Percentiles rank a stretch among this genome's conserved stretches.
Conservation (phyloP, 2,888 invertebrate genomes). For the Drosophila picticornis region DNA sequence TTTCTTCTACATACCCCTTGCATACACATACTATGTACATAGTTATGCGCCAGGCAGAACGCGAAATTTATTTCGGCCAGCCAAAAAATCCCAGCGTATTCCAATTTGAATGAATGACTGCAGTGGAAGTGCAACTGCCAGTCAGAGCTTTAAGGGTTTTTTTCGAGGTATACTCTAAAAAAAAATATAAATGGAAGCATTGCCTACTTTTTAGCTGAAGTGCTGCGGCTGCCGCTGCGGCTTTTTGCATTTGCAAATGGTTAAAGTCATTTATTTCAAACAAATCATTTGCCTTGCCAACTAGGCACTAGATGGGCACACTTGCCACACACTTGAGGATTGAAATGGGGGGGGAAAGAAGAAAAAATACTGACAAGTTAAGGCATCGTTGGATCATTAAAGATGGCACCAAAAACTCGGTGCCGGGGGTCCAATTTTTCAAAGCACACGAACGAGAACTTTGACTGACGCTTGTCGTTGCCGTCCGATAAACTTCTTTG, state of each 20-base stretch:
- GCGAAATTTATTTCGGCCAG: constrained; percentile 65
- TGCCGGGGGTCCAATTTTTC: constrained; percentile 68
- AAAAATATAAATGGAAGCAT: constrained; percentile 43
- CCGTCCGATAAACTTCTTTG: constrained; percentile 66
- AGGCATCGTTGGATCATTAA: constrained; percentile 55
- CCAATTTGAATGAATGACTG: constrained; percentile 76
- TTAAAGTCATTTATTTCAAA: constrained; percentile 78
- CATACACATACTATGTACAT: constrained; percentile 31
- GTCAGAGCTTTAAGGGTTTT: constrained; percentile 43
- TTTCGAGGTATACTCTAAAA: constrained; percentile 3
- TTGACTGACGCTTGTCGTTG: constrained; percentile 75
- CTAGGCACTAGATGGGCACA: constrained; percentile 23
- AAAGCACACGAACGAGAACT: constrained; percentile 61
- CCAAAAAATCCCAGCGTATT: constrained; percentile 56
- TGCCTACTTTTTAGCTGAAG: constrained; percentile 73
- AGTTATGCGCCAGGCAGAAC: constrained; percentile 64
- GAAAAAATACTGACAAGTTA: constrained; percentile 57
- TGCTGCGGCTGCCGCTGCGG: constrained; percentile 67
- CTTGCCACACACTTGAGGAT: constrained; percentile 40
- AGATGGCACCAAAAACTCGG: constrained; percentile 23
- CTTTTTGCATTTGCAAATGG: constrained; percentile 72
- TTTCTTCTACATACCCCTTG: constrained; percentile 31
- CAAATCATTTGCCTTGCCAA: constrained; percentile 71
- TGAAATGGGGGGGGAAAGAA: not conserved
- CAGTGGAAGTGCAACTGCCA: constrained; percentile 73